These are phyloP conservation scores for Megalops cyprinoides DNA, from an alignment of 2,797 vertebrate species.

Conservation along the genomic window DNA sequence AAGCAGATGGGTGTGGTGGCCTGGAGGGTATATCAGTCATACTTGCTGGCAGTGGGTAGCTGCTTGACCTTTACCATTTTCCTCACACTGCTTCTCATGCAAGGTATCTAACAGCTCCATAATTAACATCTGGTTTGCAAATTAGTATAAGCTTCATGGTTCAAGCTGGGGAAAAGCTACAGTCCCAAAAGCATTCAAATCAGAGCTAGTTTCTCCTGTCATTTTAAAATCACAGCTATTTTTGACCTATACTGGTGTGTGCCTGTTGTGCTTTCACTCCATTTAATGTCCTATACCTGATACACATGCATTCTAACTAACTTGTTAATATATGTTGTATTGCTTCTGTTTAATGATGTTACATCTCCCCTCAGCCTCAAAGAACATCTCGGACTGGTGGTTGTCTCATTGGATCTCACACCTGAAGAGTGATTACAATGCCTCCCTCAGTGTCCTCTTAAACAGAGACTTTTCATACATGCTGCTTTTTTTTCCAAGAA, in stretches of 20 bases:
- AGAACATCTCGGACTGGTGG: conserved; percentile 95
- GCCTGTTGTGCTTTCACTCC: too few relatives aligned
- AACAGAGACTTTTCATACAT: conserved; percentile 53
- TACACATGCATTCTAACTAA: background rate
- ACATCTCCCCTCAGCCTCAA: conserved; percentile 72
- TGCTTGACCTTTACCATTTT: conserved; percentile 77
- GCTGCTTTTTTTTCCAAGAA: conserved; percentile 74
- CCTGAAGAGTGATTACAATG: conserved; percentile 69
- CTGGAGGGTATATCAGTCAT: conserved; percentile 84
- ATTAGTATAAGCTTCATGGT: too few relatives aligned
- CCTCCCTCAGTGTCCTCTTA: conserved; percentile 43
- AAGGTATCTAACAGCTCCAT: conserved; percentile 75
- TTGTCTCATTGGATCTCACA: conserved; percentile 91
- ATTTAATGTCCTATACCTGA: too few relatives aligned
- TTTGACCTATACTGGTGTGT: too few relatives aligned
- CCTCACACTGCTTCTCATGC: conserved; percentile 87
- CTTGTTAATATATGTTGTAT: background rate
- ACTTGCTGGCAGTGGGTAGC: conserved; percentile 84
- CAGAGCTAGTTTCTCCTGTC: too few relatives aligned
- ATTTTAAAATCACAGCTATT: too few relatives aligned
- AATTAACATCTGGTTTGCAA: too few relatives aligned
- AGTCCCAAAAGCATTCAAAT: too few relatives aligned
- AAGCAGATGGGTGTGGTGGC: conserved; percentile 87
- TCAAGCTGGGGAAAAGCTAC: background rate
- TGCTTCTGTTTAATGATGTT: background rate